Conservation (phyloP, 2,888 invertebrate species). For the Ectropis crepuscularia region DNA sequence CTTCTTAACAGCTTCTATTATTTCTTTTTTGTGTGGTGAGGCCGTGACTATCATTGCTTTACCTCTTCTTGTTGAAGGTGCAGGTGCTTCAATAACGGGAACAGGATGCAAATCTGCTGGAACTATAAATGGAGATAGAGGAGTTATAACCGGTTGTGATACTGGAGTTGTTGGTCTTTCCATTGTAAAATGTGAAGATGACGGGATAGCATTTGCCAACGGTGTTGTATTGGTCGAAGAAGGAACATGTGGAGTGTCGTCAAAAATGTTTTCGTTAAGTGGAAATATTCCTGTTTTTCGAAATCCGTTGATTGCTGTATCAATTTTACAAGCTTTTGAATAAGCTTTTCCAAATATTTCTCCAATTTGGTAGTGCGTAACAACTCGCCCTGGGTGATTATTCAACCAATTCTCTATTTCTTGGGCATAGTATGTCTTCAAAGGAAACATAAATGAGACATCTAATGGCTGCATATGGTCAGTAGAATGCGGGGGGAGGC, state of each 20-base stretch:
- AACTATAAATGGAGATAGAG: background rate
- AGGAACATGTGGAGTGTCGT: too few relatives aligned
- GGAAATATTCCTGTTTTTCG: slow-evolving; percentile 2
- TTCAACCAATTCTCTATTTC: background rate
- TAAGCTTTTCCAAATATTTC: slow-evolving; percentile 1
- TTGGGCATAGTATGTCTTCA: slow-evolving; percentile 2
- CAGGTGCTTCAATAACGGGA: background rate
- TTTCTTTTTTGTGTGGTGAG: slow-evolving; percentile 1
- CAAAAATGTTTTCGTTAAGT: too few relatives aligned
- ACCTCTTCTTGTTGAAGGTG: background rate
- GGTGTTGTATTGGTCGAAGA: too few relatives aligned
- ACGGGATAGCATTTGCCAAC: background rate
- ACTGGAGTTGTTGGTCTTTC: too few relatives aligned
- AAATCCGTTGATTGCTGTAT: background rate
- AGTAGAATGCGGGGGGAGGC: slow-evolving; percentile 1
- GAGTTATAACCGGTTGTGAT: too few relatives aligned
- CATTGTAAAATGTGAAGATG: too few relatives aligned
- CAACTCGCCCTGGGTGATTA: background rate
- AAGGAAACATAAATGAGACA: background rate
- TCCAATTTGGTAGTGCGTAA: background rate
- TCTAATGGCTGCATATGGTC: background rate
- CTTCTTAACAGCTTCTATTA: too few relatives aligned
- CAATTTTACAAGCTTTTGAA: background rate
- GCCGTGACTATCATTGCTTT: background rate
- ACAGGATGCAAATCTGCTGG: background rate